Conservation (phyloP, 2,797 vertebrate genomes). For the Staurois parvus region DNA sequence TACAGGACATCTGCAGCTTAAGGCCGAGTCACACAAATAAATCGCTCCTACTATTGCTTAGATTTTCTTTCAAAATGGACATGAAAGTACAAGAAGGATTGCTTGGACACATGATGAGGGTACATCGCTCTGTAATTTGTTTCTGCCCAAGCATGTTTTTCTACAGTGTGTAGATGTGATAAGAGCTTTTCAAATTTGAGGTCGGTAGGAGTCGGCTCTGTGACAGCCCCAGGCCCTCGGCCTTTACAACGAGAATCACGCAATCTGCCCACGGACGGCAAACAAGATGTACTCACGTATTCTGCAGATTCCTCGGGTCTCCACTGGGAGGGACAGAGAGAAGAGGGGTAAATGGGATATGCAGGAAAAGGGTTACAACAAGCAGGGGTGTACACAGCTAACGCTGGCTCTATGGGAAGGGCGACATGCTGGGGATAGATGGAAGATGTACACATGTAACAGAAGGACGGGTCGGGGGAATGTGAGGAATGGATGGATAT, state of each 20-base stretch:
- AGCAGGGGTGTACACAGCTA: constrained; percentile 5
- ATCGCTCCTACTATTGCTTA: too few relatives aligned
- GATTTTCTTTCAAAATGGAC: too few relatives aligned
- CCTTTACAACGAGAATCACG: constrained; percentile 48
- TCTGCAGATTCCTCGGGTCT: constrained; percentile 94
- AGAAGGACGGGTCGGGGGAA: neutral
- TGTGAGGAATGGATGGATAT: neutral
- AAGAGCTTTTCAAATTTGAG: too few relatives aligned
- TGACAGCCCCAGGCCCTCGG: constrained; percentile 37
- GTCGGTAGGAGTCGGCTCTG: constrained; percentile 7
- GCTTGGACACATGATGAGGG: too few relatives aligned
- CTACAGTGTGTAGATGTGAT: too few relatives aligned
- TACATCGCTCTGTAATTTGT: too few relatives aligned
- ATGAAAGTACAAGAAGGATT: too few relatives aligned
- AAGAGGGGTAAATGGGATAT: constrained; percentile 64
- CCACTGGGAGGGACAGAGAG: constrained; percentile 87
- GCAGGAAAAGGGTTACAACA: constrained; percentile 49
- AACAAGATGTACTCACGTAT: constrained; percentile 94
- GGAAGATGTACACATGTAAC: neutral
- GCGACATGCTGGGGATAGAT: neutral
- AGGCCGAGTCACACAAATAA: too few relatives aligned
- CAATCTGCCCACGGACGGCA: constrained; percentile 75
- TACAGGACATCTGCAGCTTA: too few relatives aligned
- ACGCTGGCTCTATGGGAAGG: neutral
- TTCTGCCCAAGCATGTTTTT: too few relatives aligned